Conservation (phyloP, 1,140 invertebrate species). For the Musca domestica region DNA sequence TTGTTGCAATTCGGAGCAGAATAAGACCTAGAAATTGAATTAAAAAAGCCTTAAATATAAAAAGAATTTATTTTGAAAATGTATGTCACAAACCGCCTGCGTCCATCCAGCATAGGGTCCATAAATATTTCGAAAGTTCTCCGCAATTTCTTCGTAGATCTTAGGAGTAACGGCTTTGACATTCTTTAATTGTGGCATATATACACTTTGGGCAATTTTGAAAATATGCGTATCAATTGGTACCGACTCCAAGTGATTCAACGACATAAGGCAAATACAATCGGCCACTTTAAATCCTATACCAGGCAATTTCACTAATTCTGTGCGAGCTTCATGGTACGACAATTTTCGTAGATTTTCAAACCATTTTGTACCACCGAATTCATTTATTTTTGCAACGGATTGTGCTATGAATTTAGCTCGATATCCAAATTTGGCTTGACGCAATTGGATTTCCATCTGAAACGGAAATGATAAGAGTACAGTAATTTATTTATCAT, state of each 20-base stretch:
- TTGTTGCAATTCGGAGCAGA: constrained; percentile 73
- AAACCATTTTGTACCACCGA: constrained; percentile 73
- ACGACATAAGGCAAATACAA: constrained; percentile 96
- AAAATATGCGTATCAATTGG: constrained; percentile 97
- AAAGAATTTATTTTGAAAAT: background rate
- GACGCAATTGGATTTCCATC: constrained; percentile 70
- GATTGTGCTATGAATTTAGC: constrained; percentile 81
- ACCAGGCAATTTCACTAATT: constrained; percentile 76
- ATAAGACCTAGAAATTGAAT: constrained; percentile 69
- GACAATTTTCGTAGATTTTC: constrained; percentile 62
- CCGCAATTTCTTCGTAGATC: constrained; percentile 81
- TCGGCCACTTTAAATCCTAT: constrained; percentile 96
- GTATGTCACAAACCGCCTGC: constrained; percentile 64
- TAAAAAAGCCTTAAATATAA: constrained; percentile 22
- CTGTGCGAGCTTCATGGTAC: constrained; percentile 71
- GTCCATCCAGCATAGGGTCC: constrained; percentile 92
- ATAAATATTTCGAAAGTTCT: constrained; percentile 78
- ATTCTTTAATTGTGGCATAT: constrained; percentile 74
- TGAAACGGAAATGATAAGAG: constrained; percentile 31
- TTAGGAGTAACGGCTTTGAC: constrained; percentile 80
- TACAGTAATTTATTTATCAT: too few species aligned
- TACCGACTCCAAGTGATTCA: constrained; percentile 83
- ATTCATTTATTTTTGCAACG: constrained; percentile 65
- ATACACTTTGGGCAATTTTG: constrained; percentile 81
- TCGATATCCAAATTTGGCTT: constrained; percentile 89